A percentile compares a stretch with the other conserved stretches of the same genome.
phyloP scores from a whole-genome alignment of 2,113 vertebrate genomes.

The Cyphomyrus discorhynchus region DNA sequence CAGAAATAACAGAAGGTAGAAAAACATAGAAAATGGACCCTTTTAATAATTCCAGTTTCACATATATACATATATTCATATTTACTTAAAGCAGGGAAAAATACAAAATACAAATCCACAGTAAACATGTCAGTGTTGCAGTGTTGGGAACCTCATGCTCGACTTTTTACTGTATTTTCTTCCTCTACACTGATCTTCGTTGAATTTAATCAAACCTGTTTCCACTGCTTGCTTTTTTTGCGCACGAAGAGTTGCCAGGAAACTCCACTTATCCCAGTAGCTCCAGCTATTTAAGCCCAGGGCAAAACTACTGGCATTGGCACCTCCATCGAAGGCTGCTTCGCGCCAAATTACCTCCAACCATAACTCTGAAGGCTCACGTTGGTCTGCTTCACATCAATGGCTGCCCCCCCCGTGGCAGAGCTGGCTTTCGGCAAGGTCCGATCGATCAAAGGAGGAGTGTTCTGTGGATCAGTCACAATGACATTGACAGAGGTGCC shows the following conservation, averaged over 20 bases:
- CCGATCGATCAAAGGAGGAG: background rate
- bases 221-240: background rate
- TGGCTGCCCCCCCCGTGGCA: background rate
- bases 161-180: constrained; percentile 16
- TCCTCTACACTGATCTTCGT: constrained; percentile 3
- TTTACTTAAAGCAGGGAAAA: constrained; percentile 36
- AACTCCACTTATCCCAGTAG: background rate
- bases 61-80: constrained; percentile 38
- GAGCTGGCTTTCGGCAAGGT: background rate
- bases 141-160: constrained; percentile 18
- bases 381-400: background rate
- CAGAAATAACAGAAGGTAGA: background rate
- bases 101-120: constrained; percentile 36
- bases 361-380: background rate
- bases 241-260: background rate
- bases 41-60: constrained; percentile 39
- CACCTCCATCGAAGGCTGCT: background rate
- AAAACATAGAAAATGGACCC: constrained; percentile 33
- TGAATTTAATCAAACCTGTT: background rate
- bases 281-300: background rate
- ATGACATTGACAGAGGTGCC: background rate
- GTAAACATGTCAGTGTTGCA: constrained; percentile 18
- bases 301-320: background rate
- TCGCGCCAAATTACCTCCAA: background rate
- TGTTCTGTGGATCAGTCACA: background rate